Evolutionary conservation across 2,888 invertebrate genomes (phyloP).

Genomic region (Macrosiphum euphorbiae): DNA sequence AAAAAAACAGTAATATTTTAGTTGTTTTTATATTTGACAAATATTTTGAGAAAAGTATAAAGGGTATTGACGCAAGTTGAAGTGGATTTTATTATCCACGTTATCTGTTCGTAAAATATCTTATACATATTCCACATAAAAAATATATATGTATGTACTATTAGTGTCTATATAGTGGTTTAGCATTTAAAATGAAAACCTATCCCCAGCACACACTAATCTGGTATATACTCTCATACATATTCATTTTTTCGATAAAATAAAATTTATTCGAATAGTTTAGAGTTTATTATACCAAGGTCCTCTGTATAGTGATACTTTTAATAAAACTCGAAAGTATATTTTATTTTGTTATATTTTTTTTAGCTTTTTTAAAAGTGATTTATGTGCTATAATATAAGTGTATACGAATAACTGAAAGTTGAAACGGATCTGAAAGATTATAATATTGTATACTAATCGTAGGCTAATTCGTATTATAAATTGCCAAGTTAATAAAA

Average conservation of each 20-base stretch:
- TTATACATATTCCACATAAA: neutral
- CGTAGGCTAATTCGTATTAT: neutral
- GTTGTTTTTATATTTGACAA: neutral
- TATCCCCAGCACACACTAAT: neutral
- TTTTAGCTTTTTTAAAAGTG: neutral
- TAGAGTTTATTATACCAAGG: too few relatives aligned
- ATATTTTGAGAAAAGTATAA: neutral
- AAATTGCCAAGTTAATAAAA: neutral
- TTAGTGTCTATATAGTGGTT: neutral
- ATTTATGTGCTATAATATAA: neutral
- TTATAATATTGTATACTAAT: neutral
- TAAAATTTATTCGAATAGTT: neutral
- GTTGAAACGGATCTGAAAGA: neutral
- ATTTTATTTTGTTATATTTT: conserved; percentile 10
- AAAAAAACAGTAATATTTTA: neutral
- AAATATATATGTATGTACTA: neutral
- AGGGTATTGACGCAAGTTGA: neutral
- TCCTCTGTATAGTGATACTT: neutral
- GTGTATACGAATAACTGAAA: neutral
- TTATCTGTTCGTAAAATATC: neutral
- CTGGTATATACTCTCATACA: neutral
- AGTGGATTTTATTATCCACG: neutral
- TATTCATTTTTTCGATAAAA: neutral
- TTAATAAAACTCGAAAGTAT: neutral
- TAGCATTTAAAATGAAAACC: neutral